These are phyloP conservation scores for Corvus cornix DNA, from an alignment of 2,113 vertebrate species.

Conservation along the genomic window DNA sequence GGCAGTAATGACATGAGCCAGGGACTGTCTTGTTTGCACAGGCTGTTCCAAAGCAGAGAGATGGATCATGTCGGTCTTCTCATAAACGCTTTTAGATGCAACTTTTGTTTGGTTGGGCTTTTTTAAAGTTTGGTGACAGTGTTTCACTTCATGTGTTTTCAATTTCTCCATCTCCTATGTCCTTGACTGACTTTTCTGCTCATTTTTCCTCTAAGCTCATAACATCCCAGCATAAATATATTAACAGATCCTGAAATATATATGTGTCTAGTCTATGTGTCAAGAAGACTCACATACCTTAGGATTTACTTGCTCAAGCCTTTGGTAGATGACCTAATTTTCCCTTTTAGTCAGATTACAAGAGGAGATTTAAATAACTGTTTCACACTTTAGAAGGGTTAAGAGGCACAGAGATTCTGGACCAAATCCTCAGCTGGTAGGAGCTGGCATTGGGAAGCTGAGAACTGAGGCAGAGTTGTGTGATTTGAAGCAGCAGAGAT, in stretches of 20 bases:
- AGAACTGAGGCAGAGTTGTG: background rate
- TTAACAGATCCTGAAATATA: constrained; percentile 52
- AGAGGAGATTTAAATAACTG: background rate
- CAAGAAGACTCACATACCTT: background rate
- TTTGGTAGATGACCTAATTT: constrained; percentile 25
- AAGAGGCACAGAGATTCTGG: background rate
- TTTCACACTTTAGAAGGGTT: background rate
- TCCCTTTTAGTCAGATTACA: background rate
- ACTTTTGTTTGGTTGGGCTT: background rate
- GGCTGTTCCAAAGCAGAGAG: background rate
- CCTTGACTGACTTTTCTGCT: constrained; percentile 27
- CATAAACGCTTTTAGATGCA: background rate
- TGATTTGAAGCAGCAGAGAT: background rate
- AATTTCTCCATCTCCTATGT: background rate
- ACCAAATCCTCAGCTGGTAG: background rate
- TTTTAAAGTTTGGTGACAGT: background rate
- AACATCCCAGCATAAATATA: constrained; percentile 40
- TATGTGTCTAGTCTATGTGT: background rate
- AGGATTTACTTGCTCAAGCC: constrained; percentile 16
- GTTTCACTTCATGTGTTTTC: background rate
- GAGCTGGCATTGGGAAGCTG: background rate
- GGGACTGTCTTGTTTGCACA: background rate
- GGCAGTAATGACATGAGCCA: background rate
- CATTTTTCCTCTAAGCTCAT: background rate
- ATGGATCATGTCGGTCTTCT: background rate